A percentile compares a stretch with the other conserved stretches of the same genome.
phyloP scores from a whole-genome alignment of 2,797 vertebrate genomes.

The Gambelia wislizenii region DNA sequence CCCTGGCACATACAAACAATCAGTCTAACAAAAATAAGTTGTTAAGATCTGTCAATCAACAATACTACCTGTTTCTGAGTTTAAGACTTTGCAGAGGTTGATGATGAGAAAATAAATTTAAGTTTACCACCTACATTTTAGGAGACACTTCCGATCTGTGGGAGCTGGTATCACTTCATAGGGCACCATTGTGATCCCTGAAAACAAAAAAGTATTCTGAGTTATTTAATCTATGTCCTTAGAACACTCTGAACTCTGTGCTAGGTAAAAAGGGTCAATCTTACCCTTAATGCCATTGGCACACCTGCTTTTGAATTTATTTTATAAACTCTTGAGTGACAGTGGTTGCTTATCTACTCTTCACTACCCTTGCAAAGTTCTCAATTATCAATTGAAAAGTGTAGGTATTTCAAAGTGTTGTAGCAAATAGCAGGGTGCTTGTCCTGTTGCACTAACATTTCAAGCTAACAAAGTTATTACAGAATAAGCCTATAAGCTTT shows the following conservation, averaged over 20 bases:
- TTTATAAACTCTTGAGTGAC: not conserved
- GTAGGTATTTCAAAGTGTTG: not conserved
- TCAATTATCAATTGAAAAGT: not conserved
- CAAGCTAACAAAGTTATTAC: too few species aligned
- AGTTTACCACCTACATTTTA: conserved; percentile 49
- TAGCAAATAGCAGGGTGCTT: not conserved
- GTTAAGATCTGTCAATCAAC: not conserved
- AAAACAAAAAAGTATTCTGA: conserved; percentile 20
- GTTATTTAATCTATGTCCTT: not conserved
- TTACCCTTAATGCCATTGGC: not conserved
- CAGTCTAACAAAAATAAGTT: not conserved
- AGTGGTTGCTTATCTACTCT: not conserved
- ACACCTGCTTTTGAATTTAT: not conserved
- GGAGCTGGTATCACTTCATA: conserved; percentile 28
- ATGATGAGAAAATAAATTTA: not conserved
- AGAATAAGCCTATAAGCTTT: too few species aligned
- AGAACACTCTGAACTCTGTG: not conserved
- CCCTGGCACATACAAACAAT: not conserved
- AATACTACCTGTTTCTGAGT: not conserved
- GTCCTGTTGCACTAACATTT: not conserved
- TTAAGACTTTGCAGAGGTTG: not conserved
- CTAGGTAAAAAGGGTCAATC: not conserved
- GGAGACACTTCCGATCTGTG: conserved; percentile 57
- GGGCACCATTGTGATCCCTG: conserved; percentile 60
- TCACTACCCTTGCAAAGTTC: not conserved